Conservation (phyloP, 2,888 invertebrate genomes). For the Archips xylosteana region DNA sequence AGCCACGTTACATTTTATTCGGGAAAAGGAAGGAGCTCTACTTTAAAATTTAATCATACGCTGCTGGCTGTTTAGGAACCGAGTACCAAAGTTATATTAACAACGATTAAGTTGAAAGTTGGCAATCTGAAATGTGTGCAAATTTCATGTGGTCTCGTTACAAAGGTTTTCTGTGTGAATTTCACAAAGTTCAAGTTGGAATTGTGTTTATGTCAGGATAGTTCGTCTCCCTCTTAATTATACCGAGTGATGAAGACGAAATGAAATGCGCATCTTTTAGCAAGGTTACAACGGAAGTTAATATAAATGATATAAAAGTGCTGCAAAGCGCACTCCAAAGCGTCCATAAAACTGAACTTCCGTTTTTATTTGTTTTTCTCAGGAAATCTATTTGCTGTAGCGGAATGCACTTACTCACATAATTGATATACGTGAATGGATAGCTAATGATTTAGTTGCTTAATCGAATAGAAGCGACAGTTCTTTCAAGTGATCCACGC, state of each 20-base stretch:
- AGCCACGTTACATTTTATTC: neutral
- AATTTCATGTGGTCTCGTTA: constrained; percentile 1
- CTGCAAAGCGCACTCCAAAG: constrained; percentile 15
- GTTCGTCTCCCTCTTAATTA: neutral
- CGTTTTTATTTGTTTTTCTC: constrained; percentile 12
- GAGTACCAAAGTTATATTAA: constrained; percentile 8
- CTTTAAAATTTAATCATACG: constrained; percentile 14
- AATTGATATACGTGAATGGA: constrained; percentile 2
- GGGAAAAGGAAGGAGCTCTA: neutral
- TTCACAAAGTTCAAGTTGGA: neutral
- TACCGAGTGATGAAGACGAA: neutral
- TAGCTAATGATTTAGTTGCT: neutral
- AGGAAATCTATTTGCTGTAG: constrained; percentile 3
- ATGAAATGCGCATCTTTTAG: neutral
- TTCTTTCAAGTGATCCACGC: neutral
- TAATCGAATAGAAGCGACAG: neutral
- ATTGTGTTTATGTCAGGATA: neutral
- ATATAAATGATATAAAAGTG: constrained; percentile 9
- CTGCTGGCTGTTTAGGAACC: constrained; percentile 7
- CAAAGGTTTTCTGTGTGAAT: neutral
- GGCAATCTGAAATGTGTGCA: constrained; percentile 4
- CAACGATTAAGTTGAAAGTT: constrained; percentile 15
- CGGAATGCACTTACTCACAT: neutral
- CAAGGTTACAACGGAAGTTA: neutral
- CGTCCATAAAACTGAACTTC: constrained; percentile 9